A percentile compares a stretch with the other conserved stretches of the same genome.
phyloP scores from a whole-genome alignment of 2,888 invertebrate genomes.

The Imbricaverruca yamaguchii region DNA sequence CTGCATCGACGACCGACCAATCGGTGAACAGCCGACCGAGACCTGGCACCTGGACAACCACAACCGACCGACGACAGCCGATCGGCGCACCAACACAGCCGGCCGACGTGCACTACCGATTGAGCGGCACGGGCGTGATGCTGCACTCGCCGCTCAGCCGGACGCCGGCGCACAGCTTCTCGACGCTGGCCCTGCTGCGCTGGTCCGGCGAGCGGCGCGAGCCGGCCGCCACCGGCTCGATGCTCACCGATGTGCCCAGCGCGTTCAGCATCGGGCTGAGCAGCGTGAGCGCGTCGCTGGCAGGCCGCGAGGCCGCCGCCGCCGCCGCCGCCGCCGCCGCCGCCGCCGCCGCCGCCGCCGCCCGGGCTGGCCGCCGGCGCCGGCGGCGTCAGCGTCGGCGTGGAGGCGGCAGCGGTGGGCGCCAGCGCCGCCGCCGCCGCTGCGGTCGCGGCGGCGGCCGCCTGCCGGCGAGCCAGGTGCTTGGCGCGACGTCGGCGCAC shows the following conservation, averaged over 20 bases:
- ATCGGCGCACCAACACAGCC: too few relatives aligned
- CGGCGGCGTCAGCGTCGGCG: neutral
- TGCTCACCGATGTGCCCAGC: slow-evolving; percentile 10
- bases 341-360: neutral
- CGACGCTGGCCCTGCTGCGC: neutral
- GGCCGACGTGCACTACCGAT: neutral
- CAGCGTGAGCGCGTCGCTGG: slow-evolving; percentile 3
- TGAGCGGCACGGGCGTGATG: neutral
- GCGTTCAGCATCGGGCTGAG: slow-evolving; percentile 15
- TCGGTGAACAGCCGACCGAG: too few relatives aligned
- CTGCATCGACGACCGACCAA: too few relatives aligned
- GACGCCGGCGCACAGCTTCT: neutral
- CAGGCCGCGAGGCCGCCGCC: neutral
- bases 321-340: neutral
- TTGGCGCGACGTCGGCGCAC: slow-evolving; percentile 4
- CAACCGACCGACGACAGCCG: too few relatives aligned
- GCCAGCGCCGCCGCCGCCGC: neutral
- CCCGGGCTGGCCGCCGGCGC: neutral
- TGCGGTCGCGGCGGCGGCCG: neutral
- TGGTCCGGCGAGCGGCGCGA: neutral
- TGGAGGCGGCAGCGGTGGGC: neutral
- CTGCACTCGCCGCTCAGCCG: slow-evolving; percentile 17
- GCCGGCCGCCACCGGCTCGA: neutral
- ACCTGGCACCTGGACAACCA: too few relatives aligned
- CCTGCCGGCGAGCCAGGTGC: slow-evolving; percentile 3